Percentiles rank a stretch among this genome's conserved stretches.
phyloP scores from a whole-genome alignment of 1,140 invertebrate species.

The Aphelinus atriplicis region DNA sequence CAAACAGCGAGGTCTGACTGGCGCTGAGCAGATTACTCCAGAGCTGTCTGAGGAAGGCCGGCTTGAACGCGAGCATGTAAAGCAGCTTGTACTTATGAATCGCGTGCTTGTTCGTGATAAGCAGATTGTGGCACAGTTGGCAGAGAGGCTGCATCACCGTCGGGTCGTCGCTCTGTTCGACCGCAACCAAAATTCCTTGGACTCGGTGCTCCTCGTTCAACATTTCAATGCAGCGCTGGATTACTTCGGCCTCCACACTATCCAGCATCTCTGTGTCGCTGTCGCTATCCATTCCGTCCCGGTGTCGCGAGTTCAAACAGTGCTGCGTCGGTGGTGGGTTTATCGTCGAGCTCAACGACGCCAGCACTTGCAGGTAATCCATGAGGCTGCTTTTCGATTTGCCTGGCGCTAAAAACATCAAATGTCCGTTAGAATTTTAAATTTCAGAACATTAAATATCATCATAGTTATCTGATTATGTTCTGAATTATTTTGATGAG shows the following conservation, averaged over 20 bases:
- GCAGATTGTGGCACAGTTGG: constrained; percentile 80
- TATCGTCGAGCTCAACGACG: constrained; percentile 55
- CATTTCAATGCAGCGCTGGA: constrained; percentile 69
- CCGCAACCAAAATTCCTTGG: constrained; percentile 69
- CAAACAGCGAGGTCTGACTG: constrained; percentile 72
- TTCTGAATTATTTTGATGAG: background rate
- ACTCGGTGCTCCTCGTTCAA: constrained; percentile 76
- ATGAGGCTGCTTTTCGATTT: constrained; percentile 49
- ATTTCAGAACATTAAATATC: too few relatives aligned
- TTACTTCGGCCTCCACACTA: constrained; percentile 58
- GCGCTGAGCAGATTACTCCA: constrained; percentile 74
- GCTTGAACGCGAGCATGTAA: constrained; percentile 87
- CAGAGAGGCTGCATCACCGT: constrained; percentile 74
- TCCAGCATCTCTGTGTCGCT: constrained; percentile 56
- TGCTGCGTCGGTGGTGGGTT: constrained; percentile 35
- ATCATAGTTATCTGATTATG: too few relatives aligned
- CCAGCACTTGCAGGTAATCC: constrained; percentile 63
- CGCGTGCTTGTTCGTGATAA: constrained; percentile 78
- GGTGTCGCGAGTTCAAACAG: background rate
- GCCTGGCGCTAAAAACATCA: constrained; percentile 39
- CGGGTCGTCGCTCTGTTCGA: constrained; percentile 70
- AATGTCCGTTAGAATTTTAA: background rate
- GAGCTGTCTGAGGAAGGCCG: constrained; percentile 80
- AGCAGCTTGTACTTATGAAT: constrained; percentile 85
- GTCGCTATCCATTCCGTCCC: constrained; percentile 56